Conservation (phyloP, 2,888 invertebrate species). For the Conomelus anceps region DNA sequence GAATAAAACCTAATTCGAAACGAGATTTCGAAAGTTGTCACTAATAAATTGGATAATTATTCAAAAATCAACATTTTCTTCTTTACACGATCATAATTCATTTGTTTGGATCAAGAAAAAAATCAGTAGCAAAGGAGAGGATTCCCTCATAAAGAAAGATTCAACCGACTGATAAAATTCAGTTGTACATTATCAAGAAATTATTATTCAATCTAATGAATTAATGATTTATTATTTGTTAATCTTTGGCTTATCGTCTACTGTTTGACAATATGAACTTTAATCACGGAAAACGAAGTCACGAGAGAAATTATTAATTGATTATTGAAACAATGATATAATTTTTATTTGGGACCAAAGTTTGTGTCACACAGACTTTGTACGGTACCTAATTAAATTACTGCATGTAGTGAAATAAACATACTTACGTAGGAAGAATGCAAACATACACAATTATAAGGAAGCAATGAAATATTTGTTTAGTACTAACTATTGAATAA, state of each 20-base stretch:
- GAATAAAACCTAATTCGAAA: too few species aligned
- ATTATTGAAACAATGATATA: too few species aligned
- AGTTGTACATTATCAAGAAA: too few species aligned
- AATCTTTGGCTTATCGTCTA: neutral
- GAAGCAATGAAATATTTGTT: too few species aligned
- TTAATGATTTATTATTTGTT: neutral
- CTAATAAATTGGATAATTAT: too few species aligned
- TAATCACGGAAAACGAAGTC: neutral
- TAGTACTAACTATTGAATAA: too few species aligned
- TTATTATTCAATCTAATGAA: neutral
- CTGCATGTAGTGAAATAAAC: too few species aligned
- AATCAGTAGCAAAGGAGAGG: neutral
- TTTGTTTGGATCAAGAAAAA: neutral
- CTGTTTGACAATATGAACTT: neutral
- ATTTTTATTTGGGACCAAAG: neutral
- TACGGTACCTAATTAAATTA: neutral
- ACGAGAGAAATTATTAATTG: too few species aligned
- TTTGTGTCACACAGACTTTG: neutral
- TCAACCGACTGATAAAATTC: neutral
- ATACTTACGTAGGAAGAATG: too few species aligned
- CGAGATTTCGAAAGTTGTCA: too few species aligned
- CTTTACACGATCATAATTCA: neutral
- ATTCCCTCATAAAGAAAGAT: neutral
- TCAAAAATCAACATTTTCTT: neutral
- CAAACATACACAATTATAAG: neutral